A percentile compares a stretch with the other conserved stretches of the same genome.
Conservation (phyloP, 2,113 vertebrate genomes). For the Solea senegalensis region DNA sequence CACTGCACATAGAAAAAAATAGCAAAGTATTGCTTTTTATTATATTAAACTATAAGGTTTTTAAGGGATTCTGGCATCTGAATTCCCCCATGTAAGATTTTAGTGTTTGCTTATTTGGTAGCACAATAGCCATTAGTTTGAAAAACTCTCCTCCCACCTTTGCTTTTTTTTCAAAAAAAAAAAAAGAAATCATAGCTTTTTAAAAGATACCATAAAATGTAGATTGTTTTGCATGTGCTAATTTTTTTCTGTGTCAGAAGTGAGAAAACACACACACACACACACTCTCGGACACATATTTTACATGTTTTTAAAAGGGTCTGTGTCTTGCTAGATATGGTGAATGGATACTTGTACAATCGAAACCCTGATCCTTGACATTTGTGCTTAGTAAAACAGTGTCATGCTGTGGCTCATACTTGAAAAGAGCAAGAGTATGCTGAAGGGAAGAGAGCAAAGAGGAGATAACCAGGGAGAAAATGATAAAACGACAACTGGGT, state of each 20-base stretch:
- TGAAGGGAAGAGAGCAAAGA: slow-evolving; percentile 61
- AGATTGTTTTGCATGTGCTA: slow-evolving; percentile 82
- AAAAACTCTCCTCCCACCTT: slow-evolving; percentile 69
- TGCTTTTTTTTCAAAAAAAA: slow-evolving; percentile 56
- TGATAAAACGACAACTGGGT: slow-evolving; percentile 29
- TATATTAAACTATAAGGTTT: slow-evolving; percentile 81
- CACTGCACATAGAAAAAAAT: slow-evolving; percentile 77
- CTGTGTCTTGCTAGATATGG: slow-evolving; percentile 38
- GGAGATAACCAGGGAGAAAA: slow-evolving; percentile 49
- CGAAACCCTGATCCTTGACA: slow-evolving; percentile 68
- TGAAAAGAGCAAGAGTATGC: slow-evolving; percentile 31
- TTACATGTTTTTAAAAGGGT: slow-evolving; percentile 55
- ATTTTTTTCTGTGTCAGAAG: slow-evolving; percentile 69
- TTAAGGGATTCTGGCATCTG: slow-evolving; percentile 79
- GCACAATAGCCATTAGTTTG: slow-evolving; percentile 82
- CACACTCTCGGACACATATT: slow-evolving; percentile 57
- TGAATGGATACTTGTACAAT: slow-evolving; percentile 71
- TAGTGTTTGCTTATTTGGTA: slow-evolving; percentile 83
- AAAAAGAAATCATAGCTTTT: slow-evolving; percentile 72
- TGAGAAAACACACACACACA: slow-evolving; percentile 68
- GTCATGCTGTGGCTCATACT: slow-evolving; percentile 44
- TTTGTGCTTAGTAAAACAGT: slow-evolving; percentile 69
- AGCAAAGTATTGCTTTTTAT: slow-evolving; percentile 78
- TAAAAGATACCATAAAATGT: slow-evolving; percentile 72
- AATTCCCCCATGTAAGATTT: slow-evolving; percentile 81